Base-by-base conservation (phyloP, 2,113 vertebrate genomes). In the Megaleporinus macrocephalus region DNA sequence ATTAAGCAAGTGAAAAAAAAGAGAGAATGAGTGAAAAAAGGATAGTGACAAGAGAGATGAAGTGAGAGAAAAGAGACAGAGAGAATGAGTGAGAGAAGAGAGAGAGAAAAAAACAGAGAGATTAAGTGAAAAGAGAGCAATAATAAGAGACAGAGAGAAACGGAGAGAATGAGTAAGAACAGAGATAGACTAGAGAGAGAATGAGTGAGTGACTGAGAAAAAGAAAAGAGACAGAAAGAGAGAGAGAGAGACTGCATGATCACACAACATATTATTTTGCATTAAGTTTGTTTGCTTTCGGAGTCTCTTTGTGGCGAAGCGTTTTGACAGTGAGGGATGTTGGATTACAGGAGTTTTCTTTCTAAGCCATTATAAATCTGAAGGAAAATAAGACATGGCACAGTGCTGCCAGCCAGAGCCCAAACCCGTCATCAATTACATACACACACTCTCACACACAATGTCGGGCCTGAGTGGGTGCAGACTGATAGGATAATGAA, bases 291-390 rank as follows among this genome's bases (percentile, higher is more conserved):
- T 80, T 84, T 84, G 83, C 71, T 69, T 66, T 81, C 65, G 7
- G 47, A 77, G 73, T 59, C 78, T 59, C 65, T 81, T 78, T 85
- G 83, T 44, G 79, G 79, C 30, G 26, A 78, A 78, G 41, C 65
- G 36, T 33, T 66, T 29, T 73, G 68, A 68, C 83, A 78, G n/a
- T 66, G 74, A 81, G 68, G 20, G 68, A 85, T 81, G 75, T 44
- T 12, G 69, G 61, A 85, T 82, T 81, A 82, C 30, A 44, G 63
- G 47, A 61, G 24, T 78, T 81, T 78, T 85, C 75, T 76, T 81
- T 61, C 74, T 57, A 69, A 81, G 76, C 15, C 36, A 16, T 81
- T 80, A 81, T 81, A 76, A 77, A 81, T 81, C 78, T 79, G 51
- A 77, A 49, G 26, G 49, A 84, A 71, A 78, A 81, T 85, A 73